phyloP scores from a whole-genome alignment of 2,113 vertebrate genomes.

The Aptenodytes forsteri region DNA sequence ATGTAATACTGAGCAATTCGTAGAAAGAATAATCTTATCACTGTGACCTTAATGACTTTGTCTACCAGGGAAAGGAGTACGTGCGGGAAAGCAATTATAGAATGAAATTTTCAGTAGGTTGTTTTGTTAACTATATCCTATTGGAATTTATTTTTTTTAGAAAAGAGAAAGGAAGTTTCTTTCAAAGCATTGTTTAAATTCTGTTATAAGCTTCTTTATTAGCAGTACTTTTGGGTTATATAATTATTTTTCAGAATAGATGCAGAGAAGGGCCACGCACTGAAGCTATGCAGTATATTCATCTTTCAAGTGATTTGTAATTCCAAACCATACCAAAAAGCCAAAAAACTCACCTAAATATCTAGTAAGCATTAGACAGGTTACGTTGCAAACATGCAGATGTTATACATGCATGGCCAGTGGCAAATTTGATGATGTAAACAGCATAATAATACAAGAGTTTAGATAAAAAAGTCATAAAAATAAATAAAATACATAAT shows the following conservation, averaged over 20 bases:
- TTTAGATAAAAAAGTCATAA: not conserved
- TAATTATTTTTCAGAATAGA: not conserved
- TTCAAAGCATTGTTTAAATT: not conserved
- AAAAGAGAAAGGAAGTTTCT: not conserved
- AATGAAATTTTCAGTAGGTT: not conserved
- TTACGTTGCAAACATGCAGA: not conserved
- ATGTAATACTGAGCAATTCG: not conserved
- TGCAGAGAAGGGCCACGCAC: not conserved
- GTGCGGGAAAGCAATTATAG: not conserved
- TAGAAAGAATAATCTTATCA: not conserved
- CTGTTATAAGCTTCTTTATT: not conserved
- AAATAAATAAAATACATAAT: not conserved
- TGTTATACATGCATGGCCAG: not conserved
- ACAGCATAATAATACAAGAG: not conserved
- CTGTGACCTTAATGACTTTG: not conserved
- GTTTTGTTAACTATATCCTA: not conserved
- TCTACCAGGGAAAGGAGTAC: not conserved
- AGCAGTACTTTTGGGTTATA: not conserved
- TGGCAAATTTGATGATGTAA: not conserved
- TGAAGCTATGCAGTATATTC: not conserved
- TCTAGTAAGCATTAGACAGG: not conserved
- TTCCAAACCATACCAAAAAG: not conserved
- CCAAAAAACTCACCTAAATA: not conserved
- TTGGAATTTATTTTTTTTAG: not conserved
- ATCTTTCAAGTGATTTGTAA: not conserved